Conservation (phyloP, 2,113 vertebrate species). For the Formicarius rufipectus region DNA sequence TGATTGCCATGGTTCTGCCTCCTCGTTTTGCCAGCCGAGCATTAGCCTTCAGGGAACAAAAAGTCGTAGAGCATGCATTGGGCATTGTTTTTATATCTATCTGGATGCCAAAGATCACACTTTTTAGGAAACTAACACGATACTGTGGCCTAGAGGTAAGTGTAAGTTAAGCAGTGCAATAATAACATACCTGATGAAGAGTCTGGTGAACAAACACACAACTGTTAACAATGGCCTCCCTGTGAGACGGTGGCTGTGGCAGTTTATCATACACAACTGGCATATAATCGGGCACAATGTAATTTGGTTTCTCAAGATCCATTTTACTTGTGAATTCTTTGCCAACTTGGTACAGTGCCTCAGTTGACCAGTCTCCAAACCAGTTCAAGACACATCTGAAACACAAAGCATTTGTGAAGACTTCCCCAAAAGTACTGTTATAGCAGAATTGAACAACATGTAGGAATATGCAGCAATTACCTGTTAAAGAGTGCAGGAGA, state of each 20-base stretch:
- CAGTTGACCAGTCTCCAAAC: slow-evolving; percentile 99
- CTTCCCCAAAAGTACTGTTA: not conserved
- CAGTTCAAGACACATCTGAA: slow-evolving; percentile 96
- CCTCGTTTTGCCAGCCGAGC: slow-evolving; percentile 94
- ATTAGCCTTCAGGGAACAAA: slow-evolving; percentile 82
- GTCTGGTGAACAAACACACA: slow-evolving; percentile 98
- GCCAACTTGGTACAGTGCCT: slow-evolving; percentile 96
- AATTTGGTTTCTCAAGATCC: slow-evolving; percentile 99
- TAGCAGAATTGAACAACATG: not conserved
- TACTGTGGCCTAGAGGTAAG: not conserved
- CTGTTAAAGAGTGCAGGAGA: slow-evolving; percentile 98
- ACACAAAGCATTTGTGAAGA: not conserved
- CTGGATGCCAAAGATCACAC: not conserved
- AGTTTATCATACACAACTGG: slow-evolving; percentile 94
- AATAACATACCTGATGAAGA: slow-evolving; percentile 87
- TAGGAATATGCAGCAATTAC: slow-evolving; percentile 48
- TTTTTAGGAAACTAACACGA: not conserved
- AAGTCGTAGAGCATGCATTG: not conserved
- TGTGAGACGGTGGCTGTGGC: slow-evolving; percentile 89
- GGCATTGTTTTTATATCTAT: not conserved
- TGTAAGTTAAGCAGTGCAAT: not conserved
- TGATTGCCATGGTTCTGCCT: slow-evolving; percentile 96
- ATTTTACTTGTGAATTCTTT: slow-evolving; percentile 99
- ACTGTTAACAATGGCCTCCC: slow-evolving; percentile 96
- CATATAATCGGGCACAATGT: slow-evolving; percentile 97